These are phyloP conservation scores for Mesaphorura yosii DNA, from an alignment of 1,140 invertebrate genomes.

Conservation along the genomic window DNA sequence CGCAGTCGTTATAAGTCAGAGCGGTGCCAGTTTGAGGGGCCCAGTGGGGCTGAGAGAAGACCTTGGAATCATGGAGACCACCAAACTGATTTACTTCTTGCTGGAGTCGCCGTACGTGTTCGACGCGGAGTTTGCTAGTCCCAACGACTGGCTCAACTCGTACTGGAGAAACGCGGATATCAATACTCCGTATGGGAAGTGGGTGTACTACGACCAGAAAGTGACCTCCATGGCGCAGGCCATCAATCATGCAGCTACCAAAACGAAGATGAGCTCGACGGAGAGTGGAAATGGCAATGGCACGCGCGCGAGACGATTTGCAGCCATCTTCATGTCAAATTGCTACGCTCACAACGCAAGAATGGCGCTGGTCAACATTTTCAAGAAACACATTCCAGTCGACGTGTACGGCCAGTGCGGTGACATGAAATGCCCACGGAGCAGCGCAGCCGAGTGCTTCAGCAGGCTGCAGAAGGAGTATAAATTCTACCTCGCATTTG, in stretches of 20 bases:
- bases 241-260: too few species aligned
- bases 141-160: constrained; percentile 25
- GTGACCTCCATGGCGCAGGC: constrained; percentile 34
- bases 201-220: constrained; percentile 66
- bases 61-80: not conserved
- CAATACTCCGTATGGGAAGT: constrained; percentile 87
- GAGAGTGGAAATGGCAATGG: too few species aligned
- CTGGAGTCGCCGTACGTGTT: not conserved
- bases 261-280: too few species aligned
- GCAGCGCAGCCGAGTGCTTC: constrained; percentile 42
- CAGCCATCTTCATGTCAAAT: not conserved
- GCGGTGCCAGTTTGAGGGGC: not conserved
- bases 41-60: not conserved
- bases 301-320: too few species aligned
- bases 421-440: constrained; percentile 51
- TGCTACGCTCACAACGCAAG: constrained; percentile 2
- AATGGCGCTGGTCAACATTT: constrained; percentile 34
- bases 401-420: constrained; percentile 90
- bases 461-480: constrained; percentile 53
- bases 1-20: too few species aligned
- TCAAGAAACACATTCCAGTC: constrained; percentile 66
- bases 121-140: not conserved
- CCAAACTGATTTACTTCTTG: not conserved
- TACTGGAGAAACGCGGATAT: constrained; percentile 66
- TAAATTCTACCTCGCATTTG: constrained; percentile 94